Percentiles rank a stretch among this genome's conserved stretches.
These are phyloP conservation scores for Procambarus clarkii DNA, from an alignment of 1,140 invertebrate species.

Conservation along the genomic window DNA sequence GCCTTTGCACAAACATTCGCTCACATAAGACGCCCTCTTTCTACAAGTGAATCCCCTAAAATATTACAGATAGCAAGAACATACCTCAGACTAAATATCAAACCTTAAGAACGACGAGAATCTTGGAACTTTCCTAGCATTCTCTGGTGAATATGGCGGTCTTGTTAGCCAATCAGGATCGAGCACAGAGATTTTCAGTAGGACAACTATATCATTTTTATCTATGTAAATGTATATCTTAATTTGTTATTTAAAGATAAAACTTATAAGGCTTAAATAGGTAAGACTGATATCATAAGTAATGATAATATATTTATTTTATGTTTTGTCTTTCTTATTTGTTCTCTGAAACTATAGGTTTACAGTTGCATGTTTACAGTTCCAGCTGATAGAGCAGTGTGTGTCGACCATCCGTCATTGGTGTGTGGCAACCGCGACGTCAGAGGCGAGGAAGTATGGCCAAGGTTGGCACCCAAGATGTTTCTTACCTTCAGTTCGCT, in stretches of 20 bases:
- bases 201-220: not conserved
- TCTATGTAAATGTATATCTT: not conserved
- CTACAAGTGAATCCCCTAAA: not conserved
- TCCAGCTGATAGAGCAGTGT: constrained; percentile 64
- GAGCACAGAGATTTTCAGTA: not conserved
- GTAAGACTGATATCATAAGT: not conserved
- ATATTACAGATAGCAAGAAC: not conserved
- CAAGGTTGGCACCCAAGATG: constrained; percentile 28
- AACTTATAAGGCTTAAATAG: not conserved
- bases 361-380: constrained; percentile 60
- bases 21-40: not conserved
- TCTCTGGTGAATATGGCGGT: constrained; percentile 68
- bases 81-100: constrained; percentile 19
- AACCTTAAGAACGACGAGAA: constrained; percentile 51
- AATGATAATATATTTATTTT: too few relatives aligned
- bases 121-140: constrained; percentile 67
- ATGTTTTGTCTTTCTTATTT: not conserved
- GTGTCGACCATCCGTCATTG: constrained; percentile 49
- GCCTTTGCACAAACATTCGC: not conserved
- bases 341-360: constrained; percentile 14
- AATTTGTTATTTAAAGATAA: not conserved
- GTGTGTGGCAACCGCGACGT: constrained; percentile 58
- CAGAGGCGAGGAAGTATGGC: constrained; percentile 37
- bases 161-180: constrained; percentile 60
- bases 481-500: constrained; percentile 26